Conservation (phyloP, 2,888 invertebrate species). For the Andrena bucephala region DNA sequence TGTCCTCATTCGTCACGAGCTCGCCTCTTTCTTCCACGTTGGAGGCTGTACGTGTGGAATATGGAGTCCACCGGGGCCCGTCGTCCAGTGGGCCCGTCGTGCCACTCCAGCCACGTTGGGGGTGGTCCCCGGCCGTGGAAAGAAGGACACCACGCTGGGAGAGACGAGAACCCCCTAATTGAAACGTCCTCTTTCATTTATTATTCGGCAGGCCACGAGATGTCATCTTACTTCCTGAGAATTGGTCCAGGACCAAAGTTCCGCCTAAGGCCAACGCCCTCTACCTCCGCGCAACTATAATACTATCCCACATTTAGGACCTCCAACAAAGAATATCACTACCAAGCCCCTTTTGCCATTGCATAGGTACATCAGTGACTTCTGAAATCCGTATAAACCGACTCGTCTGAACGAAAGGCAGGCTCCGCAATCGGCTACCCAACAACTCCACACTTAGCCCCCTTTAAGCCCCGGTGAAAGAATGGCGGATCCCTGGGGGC, state of each 20-base stretch:
- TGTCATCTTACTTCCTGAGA: slow-evolving; percentile 74
- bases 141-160: slow-evolving; percentile 78
- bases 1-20: slow-evolving; percentile 79
- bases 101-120: slow-evolving; percentile 60
- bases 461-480: not conserved
- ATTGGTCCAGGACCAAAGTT: slow-evolving; percentile 24
- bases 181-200: slow-evolving; percentile 82
- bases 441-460: not conserved
- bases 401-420: too few relatives aligned
- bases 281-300: not conserved
- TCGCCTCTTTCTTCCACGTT: slow-evolving; percentile 53
- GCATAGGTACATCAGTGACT: too few relatives aligned
- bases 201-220: slow-evolving; percentile 77
- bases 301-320: too few relatives aligned
- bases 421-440: not conserved
- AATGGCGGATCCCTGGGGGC: not conserved
- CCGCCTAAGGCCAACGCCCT: slow-evolving; percentile 25
- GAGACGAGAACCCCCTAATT: slow-evolving; percentile 81
- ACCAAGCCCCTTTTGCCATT: too few relatives aligned
- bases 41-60: slow-evolving; percentile 31
- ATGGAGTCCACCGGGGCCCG: slow-evolving; percentile 38
- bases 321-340: too few relatives aligned
- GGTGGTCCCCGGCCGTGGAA: slow-evolving; percentile 74
- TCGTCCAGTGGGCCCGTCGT: slow-evolving; percentile 49
- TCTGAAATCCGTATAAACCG: too few relatives aligned